Base-by-base conservation (phyloP, 2,797 vertebrate genomes). In the Todus mexicanus region DNA sequence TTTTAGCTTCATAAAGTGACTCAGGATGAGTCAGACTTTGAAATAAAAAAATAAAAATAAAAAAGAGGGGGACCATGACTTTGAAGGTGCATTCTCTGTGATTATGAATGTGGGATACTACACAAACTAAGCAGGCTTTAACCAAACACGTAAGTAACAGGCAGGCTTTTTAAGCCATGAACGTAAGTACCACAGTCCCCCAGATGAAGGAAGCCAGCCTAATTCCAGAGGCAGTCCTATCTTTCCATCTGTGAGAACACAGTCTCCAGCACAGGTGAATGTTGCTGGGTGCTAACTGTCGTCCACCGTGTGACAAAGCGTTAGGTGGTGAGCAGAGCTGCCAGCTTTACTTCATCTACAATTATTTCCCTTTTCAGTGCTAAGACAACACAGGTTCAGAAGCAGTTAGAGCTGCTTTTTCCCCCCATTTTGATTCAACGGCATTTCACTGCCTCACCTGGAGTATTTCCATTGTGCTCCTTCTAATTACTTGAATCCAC, bases 1-100 rank as follows among this genome's bases (percentile, higher is more conserved):
- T 77, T 82, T 54, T 71, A 87, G 77, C 53, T 84, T 80, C 42
- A 92, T 33, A 94, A 87, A 94, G 53, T 43, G 84, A 76, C 38
- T 27, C 43, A 64, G 21, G 23, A 65, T 64, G 18, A 74, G 70
- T 68, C 68, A 81, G 73, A 40, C 8, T 82, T 25, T 71, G n/a
- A 81, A 68, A 90, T 74, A 78, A 45, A 43, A 42, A 42, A 51
- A n/a, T n/a, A n/a, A n/a, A 23, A 90, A 79, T 6, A 83, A 74
- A 25, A 78, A 68, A 2, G 10, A 37, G 7, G 6, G 25, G 17
- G 7, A 56, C 2, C 11, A 33, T 25, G 11, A 37, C 35, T 83
- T 18, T n/a, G 47, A 40, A 68, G 51, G 35, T 33, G 22, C 31
- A 26, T 11, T 48, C 16, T 33, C 53, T 79, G 29, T 22, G 8